These are phyloP conservation scores for Ceriagrion tenellum DNA, from an alignment of 2,888 invertebrate genomes.

Conservation along the genomic window DNA sequence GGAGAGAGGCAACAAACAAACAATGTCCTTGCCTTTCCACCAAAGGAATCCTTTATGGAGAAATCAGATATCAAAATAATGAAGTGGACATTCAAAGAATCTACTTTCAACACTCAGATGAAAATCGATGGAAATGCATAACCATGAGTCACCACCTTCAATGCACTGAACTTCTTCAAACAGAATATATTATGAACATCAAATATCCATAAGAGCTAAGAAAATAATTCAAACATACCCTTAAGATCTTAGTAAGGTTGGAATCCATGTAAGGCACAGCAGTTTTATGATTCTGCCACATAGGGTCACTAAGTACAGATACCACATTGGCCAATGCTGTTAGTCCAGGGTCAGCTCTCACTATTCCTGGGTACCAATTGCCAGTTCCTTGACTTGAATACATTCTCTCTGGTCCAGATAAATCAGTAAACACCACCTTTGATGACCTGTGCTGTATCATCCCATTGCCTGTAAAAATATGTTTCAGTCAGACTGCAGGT, in stretches of 20 bases:
- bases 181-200: not conserved
- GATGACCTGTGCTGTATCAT: constrained; percentile 86
- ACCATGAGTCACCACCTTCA: too few relatives aligned
- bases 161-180: not conserved
- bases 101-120: not conserved
- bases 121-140: too few relatives aligned
- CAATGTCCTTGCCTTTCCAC: constrained; percentile 87
- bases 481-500: not conserved
- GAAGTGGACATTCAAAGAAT: not conserved
- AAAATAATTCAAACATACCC: constrained; percentile 69
- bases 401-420: constrained; percentile 81
- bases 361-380: constrained; percentile 73
- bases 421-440: constrained; percentile 87
- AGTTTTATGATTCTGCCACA: constrained; percentile 71
- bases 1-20: constrained; percentile 87
- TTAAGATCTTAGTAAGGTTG: constrained; percentile 72
- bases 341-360: constrained; percentile 83
- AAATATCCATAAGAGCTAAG: not conserved
- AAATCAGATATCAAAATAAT: not conserved
- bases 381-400: constrained; percentile 72
- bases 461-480: constrained; percentile 78
- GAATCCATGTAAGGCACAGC: constrained; percentile 71
- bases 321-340: constrained; percentile 85
- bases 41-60: constrained; percentile 86
- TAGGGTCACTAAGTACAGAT: constrained; percentile 80